Percentiles rank a stretch among this genome's conserved stretches.
Evolutionary conservation across 2,113 vertebrate species (phyloP).

Genomic region (Drymodes brunneopygia): DNA sequence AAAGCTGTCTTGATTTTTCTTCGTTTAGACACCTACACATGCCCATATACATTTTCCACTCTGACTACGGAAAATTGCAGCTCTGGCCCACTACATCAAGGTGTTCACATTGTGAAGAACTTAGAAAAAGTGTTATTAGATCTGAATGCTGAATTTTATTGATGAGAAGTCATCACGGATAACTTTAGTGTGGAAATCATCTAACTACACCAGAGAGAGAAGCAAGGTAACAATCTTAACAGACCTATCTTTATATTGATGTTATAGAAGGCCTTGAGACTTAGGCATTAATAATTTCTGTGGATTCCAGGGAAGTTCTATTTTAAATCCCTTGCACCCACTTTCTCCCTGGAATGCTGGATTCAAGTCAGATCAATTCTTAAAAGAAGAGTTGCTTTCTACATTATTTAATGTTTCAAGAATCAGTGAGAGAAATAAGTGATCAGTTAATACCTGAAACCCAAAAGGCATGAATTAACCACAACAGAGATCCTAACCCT

Average conservation of each 20-base stretch:
- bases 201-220: neutral
- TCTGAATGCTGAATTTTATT: neutral
- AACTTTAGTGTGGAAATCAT: neutral
- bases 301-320: neutral
- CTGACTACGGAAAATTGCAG: neutral
- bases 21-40: neutral
- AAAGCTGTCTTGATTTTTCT: neutral
- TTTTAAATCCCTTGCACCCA: neutral
- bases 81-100: neutral
- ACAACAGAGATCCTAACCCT: fast-evolving
- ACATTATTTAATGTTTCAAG: neutral
- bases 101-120: neutral
- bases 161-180: fast-evolving
- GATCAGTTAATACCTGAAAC: neutral
- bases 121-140: neutral
- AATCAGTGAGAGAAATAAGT: neutral
- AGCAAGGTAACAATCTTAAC: neutral
- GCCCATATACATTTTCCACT: neutral
- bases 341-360: neutral
- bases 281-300: neutral
- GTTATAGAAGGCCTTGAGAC: neutral
- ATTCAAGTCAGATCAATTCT: neutral
- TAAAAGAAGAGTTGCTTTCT: neutral
- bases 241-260: neutral
- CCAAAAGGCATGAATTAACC: neutral